Evolutionary conservation across 1,140 invertebrate species (phyloP).

Genomic region (Dendroctonus ponderosae): DNA sequence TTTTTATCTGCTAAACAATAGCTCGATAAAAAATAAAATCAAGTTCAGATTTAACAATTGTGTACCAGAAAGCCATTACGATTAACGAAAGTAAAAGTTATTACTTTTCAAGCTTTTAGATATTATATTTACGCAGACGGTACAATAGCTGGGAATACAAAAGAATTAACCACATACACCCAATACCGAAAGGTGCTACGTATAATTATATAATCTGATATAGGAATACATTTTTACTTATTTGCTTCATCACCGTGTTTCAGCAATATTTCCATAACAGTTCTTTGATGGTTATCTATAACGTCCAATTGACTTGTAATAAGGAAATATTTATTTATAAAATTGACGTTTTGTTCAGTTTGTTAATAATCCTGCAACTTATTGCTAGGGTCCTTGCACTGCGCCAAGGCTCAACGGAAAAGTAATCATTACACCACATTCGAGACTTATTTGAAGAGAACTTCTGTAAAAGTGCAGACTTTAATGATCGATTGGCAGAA

Average conservation of each 20-base stretch:
- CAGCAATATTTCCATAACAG: constrained; percentile 30
- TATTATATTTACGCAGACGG: constrained; percentile 20
- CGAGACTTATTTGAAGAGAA: no score
- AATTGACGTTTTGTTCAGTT: not conserved
- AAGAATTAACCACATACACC: constrained; percentile 34
- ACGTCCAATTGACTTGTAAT: not conserved
- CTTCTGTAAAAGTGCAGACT: constrained; percentile 2
- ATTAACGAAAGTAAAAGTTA: constrained; percentile 25
- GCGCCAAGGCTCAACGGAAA: no score
- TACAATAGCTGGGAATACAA: constrained; percentile 32
- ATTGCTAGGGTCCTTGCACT: not conserved
- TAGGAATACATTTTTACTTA: constrained; percentile 36
- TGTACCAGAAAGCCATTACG: constrained; percentile 12
- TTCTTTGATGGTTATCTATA: constrained; percentile 6
- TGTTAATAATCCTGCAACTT: not conserved
- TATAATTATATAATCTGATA: constrained; percentile 23
- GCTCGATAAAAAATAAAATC: constrained; percentile 1
- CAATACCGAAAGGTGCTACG: constrained; percentile 30
- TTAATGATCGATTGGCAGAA: not conserved
- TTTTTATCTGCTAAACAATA: no score
- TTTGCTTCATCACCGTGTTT: constrained; percentile 40
- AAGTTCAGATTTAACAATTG: constrained; percentile 10
- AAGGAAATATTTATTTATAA: not conserved
- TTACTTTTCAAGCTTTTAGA: constrained; percentile 18
- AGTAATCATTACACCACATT: no score